Conservation (phyloP, 1,140 invertebrate species). For the Nomia melanderi region DNA sequence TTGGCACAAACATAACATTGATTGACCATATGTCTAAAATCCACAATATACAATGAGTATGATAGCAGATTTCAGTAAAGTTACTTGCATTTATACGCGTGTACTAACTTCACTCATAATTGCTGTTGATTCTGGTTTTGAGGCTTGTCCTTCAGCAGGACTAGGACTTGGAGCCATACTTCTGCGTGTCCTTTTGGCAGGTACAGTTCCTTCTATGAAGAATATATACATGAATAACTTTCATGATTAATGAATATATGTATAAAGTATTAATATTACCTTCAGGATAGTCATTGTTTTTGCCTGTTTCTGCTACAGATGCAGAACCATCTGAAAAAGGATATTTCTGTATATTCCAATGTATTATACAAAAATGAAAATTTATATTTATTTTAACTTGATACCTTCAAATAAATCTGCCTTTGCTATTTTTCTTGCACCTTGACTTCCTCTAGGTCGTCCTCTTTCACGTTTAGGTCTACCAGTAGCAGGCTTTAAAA, state of each 20-base stretch:
- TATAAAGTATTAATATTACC: slow-evolving; percentile 54
- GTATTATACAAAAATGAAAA: background rate
- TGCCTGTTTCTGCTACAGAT: slow-evolving; percentile 60
- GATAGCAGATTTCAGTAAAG: background rate
- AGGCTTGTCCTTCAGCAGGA: slow-evolving; percentile 78
- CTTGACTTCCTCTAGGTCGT: slow-evolving; percentile 63
- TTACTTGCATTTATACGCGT: slow-evolving; percentile 2
- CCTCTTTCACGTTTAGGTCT: slow-evolving; percentile 71
- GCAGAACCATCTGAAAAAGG: slow-evolving; percentile 54
- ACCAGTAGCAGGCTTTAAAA: slow-evolving; percentile 72
- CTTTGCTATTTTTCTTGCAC: slow-evolving; percentile 71
- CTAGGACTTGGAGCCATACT: slow-evolving; percentile 78
- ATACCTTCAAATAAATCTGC: slow-evolving; percentile 73
- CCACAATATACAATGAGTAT: slow-evolving; percentile 22
- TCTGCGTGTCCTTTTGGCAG: slow-evolving; percentile 73
- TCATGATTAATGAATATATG: background rate
- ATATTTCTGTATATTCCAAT: slow-evolving; percentile 10
- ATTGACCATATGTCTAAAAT: slow-evolving; percentile 72
- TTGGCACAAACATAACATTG: slow-evolving; percentile 80
- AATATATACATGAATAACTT: slow-evolving; percentile 7
- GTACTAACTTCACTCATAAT: slow-evolving; percentile 76
- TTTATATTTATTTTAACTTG: background rate
- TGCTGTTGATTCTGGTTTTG: slow-evolving; percentile 80
- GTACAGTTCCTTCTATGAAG: slow-evolving; percentile 63
- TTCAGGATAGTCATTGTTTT: slow-evolving; percentile 73